A percentile compares a stretch with the other conserved stretches of the same genome.
phyloP scores from a whole-genome alignment of 2,797 vertebrate species.

The Brachyrhaphis roseni region DNA sequence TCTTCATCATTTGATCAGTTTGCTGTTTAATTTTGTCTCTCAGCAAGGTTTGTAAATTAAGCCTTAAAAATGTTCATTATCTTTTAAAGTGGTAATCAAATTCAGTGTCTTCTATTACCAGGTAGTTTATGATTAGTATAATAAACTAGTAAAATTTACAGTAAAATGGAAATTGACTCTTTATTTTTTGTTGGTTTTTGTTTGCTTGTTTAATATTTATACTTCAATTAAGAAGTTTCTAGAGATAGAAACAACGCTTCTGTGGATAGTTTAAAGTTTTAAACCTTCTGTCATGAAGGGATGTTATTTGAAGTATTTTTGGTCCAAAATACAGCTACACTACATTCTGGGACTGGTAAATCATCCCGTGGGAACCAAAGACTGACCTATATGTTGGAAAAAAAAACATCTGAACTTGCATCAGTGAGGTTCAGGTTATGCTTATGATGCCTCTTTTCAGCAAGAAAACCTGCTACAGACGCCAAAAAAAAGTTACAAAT shows the following conservation, averaged over 20 bases:
- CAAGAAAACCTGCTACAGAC: slow-evolving; percentile 40
- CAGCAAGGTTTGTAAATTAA: slow-evolving; percentile 19
- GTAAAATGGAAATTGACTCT: too few species aligned
- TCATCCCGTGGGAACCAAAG: slow-evolving; percentile 24
- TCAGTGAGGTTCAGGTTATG: slow-evolving; percentile 40
- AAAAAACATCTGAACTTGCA: slow-evolving; percentile 30
- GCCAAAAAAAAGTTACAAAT: slow-evolving; percentile 8
- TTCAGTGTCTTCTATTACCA: background rate
- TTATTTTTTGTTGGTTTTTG: too few species aligned
- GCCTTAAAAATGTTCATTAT: background rate
- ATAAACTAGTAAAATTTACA: too few species aligned
- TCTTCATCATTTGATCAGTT: background rate
- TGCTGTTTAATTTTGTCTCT: background rate
- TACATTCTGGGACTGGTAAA: background rate
- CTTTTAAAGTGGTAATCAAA: background rate
- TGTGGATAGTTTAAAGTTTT: background rate
- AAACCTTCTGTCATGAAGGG: background rate
- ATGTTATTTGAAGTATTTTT: background rate
- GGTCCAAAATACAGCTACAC: background rate
- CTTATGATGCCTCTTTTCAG: slow-evolving; percentile 29
- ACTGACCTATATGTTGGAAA: slow-evolving; percentile 4
- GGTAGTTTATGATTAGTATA: slow-evolving; percentile 2
- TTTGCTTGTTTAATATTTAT: background rate
- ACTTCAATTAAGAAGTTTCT: background rate
- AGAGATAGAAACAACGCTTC: background rate